Evolutionary conservation across 2,888 invertebrate genomes (phyloP), one percentile per base, ranked within the genome.

Genomic region (Rhagophthalmus giganteus): DNA sequence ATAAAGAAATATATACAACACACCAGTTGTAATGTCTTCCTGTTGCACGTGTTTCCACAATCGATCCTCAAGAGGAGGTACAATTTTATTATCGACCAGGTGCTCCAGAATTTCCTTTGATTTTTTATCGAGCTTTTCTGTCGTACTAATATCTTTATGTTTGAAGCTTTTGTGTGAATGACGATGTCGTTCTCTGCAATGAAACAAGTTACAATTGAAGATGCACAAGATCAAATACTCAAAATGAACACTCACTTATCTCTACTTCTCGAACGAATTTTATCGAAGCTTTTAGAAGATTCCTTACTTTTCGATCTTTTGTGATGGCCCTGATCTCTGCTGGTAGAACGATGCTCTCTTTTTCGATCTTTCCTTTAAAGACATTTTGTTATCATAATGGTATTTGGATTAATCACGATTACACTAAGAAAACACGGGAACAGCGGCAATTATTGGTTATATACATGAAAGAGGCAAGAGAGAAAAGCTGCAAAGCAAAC

Each of bases 1-100:
- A n/a, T n/a, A n/a, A n/a, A n/a, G n/a, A n/a, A n/a, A n/a, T n/a
- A n/a, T n/a, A n/a, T n/a, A n/a, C 5, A 28, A 39, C 33, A 8
- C 26, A 72, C 70, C 68, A 53, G 72, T 71, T 2, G 71, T 52
- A 27, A 73, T 66, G 55, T 74, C 76, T 15, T 74, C 75, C 55
- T 74, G 73, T 3, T 70, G 68, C 2, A 79, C 76, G 56, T 80
- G 79, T 24, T 78, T 78, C 79, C 80, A 80, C 1, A 80, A 60
- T 2, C 77, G 65, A 55, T 80, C 79, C 54, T 80, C 80, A 20
- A 79, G 72, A 0, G 79, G 75, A 1, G 73, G 73, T 1, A 74
- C 74, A 52, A 76, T 74, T 61, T 75, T 74, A 54, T 71, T 75
- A 58, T 74, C 74, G 4, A 74, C 74, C 12, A 76, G 61, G 45